phyloP scores from a whole-genome alignment of 2,113 vertebrate species.

The Parus major region DNA sequence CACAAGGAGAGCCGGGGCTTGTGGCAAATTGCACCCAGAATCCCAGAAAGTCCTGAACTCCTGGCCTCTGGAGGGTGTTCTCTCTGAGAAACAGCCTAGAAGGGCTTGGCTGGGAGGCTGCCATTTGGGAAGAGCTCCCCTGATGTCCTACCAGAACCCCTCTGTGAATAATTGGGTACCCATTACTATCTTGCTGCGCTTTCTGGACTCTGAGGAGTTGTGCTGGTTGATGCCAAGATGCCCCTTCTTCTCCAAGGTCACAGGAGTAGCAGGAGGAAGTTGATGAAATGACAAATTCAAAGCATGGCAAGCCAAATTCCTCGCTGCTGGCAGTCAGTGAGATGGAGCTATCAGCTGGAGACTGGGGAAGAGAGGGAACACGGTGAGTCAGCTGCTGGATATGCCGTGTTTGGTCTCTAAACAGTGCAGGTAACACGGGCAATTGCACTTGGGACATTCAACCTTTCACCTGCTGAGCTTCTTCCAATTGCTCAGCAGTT shows the following conservation, averaged over 20 bases:
- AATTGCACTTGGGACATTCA: background rate
- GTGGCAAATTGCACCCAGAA: background rate
- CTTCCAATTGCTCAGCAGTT: background rate
- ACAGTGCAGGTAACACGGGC: background rate
- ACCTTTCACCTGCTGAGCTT: background rate
- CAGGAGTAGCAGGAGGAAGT: background rate
- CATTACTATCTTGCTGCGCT: background rate
- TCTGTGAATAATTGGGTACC: accelerated
- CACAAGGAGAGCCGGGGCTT: background rate
- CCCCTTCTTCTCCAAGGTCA: background rate
- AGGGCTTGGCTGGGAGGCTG: background rate
- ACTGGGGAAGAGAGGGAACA: background rate
- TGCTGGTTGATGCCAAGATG: background rate
- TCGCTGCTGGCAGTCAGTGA: background rate
- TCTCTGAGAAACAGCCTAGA: background rate
- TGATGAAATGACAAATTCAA: background rate
- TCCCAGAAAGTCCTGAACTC: background rate
- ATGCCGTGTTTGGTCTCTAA: conserved; percentile 7
- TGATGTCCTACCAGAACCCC: background rate
- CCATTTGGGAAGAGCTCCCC: background rate
- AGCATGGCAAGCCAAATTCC: background rate
- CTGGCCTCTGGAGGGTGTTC: background rate
- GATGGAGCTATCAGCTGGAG: background rate
- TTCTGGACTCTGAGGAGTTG: accelerated
- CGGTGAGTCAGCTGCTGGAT: background rate